Evolutionary conservation across 2,113 vertebrate genomes (phyloP).

Genomic region (Peromyscus polionotus): DNA sequence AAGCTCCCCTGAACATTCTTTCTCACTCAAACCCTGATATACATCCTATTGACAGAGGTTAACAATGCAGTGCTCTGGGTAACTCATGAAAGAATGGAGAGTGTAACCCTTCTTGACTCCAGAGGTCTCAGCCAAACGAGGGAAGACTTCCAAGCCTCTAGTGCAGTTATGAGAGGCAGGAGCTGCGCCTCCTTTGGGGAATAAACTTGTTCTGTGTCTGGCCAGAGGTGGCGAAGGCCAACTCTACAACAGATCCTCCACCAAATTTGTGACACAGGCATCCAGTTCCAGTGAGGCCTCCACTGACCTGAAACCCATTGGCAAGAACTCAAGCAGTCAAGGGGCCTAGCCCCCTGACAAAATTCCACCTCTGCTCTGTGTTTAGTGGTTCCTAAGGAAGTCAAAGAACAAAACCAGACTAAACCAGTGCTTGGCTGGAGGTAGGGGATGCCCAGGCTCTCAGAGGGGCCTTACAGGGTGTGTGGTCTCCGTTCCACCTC

Average conservation of each 20-base stretch:
- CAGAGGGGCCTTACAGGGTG: not conserved
- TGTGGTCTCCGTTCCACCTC: accelerated
- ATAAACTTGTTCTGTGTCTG: not conserved
- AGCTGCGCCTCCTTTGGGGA: not conserved
- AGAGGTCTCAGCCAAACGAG: not conserved
- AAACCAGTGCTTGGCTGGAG: not conserved
- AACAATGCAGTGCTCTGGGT: not conserved
- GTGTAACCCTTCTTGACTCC: not conserved
- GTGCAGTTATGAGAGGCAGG: not conserved
- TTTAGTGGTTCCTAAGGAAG: not conserved
- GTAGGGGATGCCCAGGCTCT: not conserved
- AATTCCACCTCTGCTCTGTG: not conserved
- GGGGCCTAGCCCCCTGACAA: no score
- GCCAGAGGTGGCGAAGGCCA: not conserved
- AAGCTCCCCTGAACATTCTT: accelerated
- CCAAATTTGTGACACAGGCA: conserved; percentile 7
- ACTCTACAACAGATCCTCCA: not conserved
- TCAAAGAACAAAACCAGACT: not conserved
- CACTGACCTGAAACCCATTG: not conserved
- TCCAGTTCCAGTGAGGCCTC: conserved; percentile 50
- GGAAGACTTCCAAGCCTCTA: not conserved
- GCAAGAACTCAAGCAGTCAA: conserved; percentile 10
- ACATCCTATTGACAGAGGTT: not conserved
- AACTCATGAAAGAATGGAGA: not conserved
- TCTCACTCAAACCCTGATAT: not conserved